Evolutionary conservation across 2,888 invertebrate species (phyloP).

Genomic region (Neuroscelio doddi): DNA sequence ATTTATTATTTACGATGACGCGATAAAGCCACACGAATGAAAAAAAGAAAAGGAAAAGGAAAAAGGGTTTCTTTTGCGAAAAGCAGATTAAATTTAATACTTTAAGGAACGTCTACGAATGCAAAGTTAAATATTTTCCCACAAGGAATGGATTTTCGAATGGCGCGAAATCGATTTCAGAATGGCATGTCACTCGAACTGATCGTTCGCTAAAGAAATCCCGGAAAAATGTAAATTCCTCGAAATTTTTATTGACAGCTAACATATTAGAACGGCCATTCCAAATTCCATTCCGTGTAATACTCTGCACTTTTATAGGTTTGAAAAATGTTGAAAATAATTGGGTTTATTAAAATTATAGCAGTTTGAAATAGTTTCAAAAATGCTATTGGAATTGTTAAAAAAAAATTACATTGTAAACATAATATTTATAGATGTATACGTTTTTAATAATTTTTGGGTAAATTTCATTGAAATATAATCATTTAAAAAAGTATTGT

Average conservation of each 20-base stretch:
- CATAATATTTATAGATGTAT: too few relatives aligned
- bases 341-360: too few relatives aligned
- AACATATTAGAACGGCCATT: constrained; percentile 22
- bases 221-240: constrained; percentile 26
- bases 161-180: constrained; percentile 29
- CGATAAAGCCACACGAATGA: constrained; percentile 37
- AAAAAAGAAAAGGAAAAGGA: too few relatives aligned
- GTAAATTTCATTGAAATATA: too few relatives aligned
- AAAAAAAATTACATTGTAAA: too few relatives aligned
- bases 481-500: too few relatives aligned
- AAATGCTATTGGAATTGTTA: constrained; percentile 15
- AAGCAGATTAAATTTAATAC: constrained; percentile 47
- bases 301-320: neutral
- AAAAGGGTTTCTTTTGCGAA: constrained; percentile 25
- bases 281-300: constrained; percentile 9
- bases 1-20: constrained; percentile 43
- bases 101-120: constrained; percentile 32
- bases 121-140: constrained; percentile 39
- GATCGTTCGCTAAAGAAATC: constrained; percentile 21
- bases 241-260: constrained; percentile 29
- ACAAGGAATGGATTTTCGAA: constrained; percentile 31
- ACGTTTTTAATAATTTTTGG: too few relatives aligned
- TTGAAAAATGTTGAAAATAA: neutral
- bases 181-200: constrained; percentile 22
- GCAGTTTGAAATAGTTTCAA: neutral